A percentile compares a stretch with the other conserved stretches of the same genome.
Conservation (phyloP, 2,113 vertebrate genomes). For the Ochotona curzoniae region DNA sequence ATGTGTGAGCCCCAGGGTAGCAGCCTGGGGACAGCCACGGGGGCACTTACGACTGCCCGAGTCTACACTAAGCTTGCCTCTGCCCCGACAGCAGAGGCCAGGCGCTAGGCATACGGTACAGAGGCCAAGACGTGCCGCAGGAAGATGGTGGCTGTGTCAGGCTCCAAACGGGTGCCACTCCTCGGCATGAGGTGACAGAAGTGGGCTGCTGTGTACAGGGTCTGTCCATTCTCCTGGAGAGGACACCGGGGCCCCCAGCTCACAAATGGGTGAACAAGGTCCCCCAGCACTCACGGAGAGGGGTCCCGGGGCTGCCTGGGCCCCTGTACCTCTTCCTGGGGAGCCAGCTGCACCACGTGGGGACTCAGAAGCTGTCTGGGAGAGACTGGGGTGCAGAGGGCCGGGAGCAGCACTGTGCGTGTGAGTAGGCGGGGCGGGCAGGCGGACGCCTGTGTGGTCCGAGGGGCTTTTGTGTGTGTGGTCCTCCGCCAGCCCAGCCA, state of each 20-base stretch:
- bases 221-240: too few species aligned
- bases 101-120: too few species aligned
- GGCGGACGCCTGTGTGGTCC: slow-evolving; percentile 96
- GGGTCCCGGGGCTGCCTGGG: accelerated
- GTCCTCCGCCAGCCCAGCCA: slow-evolving; percentile 92
- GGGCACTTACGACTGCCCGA: not conserved
- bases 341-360: accelerated
- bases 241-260: not conserved
- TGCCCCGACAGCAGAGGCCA: not conserved
- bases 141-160: too few species aligned
- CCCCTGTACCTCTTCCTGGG: not conserved
- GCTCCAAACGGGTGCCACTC: too few species aligned
- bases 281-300: accelerated
- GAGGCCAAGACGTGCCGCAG: too few species aligned
- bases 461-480: slow-evolving; percentile 93
- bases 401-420: slow-evolving; percentile 70
- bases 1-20: too few species aligned
- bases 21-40: not conserved
- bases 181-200: accelerated
- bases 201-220: too few species aligned
- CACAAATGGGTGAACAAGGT: not conserved
- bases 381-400: slow-evolving; percentile 71
- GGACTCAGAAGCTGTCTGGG: not conserved
- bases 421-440: slow-evolving; percentile 88
- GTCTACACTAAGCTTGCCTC: too few species aligned